A percentile compares a stretch with the other conserved stretches of the same genome.
Evolutionary conservation across 1,140 invertebrate species (phyloP).

Genomic region (Leptinotarsa lineolata): DNA sequence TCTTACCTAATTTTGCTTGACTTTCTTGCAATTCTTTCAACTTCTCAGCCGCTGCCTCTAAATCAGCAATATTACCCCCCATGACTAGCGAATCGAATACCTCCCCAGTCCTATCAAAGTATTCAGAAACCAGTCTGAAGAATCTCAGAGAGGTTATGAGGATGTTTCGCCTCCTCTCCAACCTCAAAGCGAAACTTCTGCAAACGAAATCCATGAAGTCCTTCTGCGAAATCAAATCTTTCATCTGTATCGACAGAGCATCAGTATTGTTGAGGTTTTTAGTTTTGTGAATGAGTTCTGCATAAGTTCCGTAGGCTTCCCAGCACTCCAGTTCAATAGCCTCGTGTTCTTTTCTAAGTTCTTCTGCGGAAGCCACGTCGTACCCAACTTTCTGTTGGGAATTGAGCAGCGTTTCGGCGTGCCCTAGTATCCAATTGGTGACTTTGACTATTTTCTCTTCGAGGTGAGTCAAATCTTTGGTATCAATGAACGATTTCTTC

Average conservation of each 20-base stretch:
- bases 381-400: conserved; percentile 73
- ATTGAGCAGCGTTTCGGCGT: conserved; percentile 72
- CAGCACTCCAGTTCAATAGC: conserved; percentile 76
- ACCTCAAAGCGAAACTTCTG: conserved; percentile 74
- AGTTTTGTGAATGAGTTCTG: conserved; percentile 73
- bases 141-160: conserved; percentile 77
- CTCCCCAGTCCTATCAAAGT: conserved; percentile 68
- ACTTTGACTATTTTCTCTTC: conserved; percentile 70
- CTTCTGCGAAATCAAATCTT: conserved; percentile 67
- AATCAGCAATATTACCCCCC: conserved; percentile 62
- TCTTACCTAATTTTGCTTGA: conserved; percentile 61
- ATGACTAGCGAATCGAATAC: conserved; percentile 70
- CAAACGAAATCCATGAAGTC: conserved; percentile 83
- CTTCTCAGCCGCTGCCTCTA: conserved; percentile 61
- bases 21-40: conserved; percentile 62
- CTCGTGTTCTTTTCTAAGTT: conserved; percentile 73
- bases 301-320: conserved; percentile 75
- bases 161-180: conserved; percentile 75
- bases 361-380: conserved; percentile 72
- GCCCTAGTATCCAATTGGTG: conserved; percentile 74
- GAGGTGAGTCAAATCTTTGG: conserved; percentile 64
- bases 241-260: conserved; percentile 55
- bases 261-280: conserved; percentile 61
- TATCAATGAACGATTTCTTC: conserved; percentile 63
- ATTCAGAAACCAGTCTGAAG: conserved; percentile 75